phyloP scores from a whole-genome alignment of 2,888 invertebrate genomes.

The Hermodice carunculata region DNA sequence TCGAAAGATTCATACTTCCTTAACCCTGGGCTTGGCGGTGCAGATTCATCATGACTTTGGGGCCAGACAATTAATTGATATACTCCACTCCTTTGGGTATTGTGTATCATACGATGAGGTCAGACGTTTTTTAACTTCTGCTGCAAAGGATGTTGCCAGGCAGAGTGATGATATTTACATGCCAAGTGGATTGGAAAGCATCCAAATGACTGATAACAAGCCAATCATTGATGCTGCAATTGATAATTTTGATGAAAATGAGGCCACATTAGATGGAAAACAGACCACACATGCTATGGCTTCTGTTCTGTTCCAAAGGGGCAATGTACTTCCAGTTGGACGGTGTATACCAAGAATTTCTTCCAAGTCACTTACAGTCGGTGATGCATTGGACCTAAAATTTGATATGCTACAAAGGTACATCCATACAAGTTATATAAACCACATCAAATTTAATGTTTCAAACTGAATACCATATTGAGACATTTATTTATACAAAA shows the following conservation, averaged over 20 bases:
- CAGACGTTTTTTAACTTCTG: slow-evolving; percentile 15
- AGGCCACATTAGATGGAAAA: slow-evolving; percentile 11
- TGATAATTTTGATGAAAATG: slow-evolving; percentile 15
- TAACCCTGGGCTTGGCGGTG: slow-evolving; percentile 10
- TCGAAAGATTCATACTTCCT: slow-evolving; percentile 1
- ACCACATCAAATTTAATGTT: too few species aligned
- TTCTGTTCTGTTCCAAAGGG: slow-evolving; percentile 2
- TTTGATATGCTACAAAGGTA: background rate
- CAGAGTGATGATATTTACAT: slow-evolving; percentile 1
- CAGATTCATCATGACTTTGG: slow-evolving; percentile 19
- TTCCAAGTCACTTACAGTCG: background rate
- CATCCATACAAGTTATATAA: too few species aligned
- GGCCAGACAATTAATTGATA: slow-evolving; percentile 10
- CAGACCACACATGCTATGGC: slow-evolving; percentile 15
- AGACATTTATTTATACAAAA: background rate
- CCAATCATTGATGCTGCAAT: slow-evolving; percentile 17
- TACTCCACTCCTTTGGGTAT: background rate
- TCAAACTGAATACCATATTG: background rate
- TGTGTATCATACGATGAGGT: slow-evolving; percentile 23
- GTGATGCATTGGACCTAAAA: background rate
- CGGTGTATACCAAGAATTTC: background rate
- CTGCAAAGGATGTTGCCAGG: background rate
- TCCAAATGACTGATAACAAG: background rate
- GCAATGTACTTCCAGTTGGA: background rate
- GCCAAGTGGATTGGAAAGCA: background rate